Evolutionary conservation across 2,113 vertebrate species (phyloP), one percentile per base, ranked within the genome.

Genomic region (Myxocyprinus asiaticus): DNA sequence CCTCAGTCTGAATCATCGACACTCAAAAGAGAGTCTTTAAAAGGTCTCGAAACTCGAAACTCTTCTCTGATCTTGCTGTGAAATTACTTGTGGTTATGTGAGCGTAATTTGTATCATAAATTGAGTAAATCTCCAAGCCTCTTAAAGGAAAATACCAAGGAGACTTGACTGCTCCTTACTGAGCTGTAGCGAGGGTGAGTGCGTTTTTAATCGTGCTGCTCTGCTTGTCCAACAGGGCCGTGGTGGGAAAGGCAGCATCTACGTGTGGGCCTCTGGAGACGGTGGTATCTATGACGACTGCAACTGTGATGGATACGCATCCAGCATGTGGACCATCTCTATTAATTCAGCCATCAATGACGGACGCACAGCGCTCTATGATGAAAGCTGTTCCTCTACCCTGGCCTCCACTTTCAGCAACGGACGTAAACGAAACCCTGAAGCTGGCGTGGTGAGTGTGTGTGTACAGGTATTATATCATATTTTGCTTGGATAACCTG

Each of bases 291-390:
- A 97, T 0, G 98, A 99, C 7, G 98, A 99, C 90, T 99, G 98
- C 81, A 99, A 99, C 87, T 99, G 98, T 0, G 98, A 99, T 0
- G 97, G 98, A 55, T 99, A 99, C 0, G 98, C 98, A 44, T 99
- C 98, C 0, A 99, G 98, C 90, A 99, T 99, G 98, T 99, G 98
- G 98, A 99, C 98, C 5, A 98, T 99, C 90, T 99, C 98, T 84
- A 99, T 99, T 88, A 99, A 99, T 88, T 99, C 98, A 0, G 98
- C 98, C 86, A 99, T 99, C 87, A 99, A 99, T 0, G 98, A 99
- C 0, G 98, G 98, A 4, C 94, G 98, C 78, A 99, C 98, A 0
- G 98, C 98, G 9, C 90, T 99, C 43, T 99, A 99, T 0, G 98
- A 99, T 0, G 98, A 99, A 89, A 99, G 98, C 90, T 99, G 98